These are phyloP conservation scores for Regulus satrapa DNA, from an alignment of 2,113 vertebrate genomes.

Conservation along the genomic window DNA sequence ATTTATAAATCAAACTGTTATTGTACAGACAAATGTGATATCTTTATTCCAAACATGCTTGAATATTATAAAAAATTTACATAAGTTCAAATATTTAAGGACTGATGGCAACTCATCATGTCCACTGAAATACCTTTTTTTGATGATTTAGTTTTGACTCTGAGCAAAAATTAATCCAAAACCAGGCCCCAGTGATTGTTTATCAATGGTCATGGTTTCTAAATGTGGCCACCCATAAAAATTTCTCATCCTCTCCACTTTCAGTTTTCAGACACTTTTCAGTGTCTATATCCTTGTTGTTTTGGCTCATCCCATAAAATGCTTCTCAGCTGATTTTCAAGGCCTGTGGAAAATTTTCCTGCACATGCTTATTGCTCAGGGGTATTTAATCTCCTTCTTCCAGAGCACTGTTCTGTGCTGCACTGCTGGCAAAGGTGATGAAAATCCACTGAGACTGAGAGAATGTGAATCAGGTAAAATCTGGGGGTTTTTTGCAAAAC, in stretches of 20 bases:
- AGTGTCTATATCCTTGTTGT: background rate
- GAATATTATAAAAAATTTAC: background rate
- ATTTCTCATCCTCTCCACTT: background rate
- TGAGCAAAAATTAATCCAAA: background rate
- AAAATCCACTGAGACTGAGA: background rate
- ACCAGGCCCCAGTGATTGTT: background rate
- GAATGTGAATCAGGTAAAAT: background rate
- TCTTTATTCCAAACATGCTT: background rate
- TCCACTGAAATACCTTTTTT: background rate
- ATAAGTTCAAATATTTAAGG: background rate
- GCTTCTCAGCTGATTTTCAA: background rate
- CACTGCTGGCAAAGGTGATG: background rate
- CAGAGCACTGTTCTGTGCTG: background rate
- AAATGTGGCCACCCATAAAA: background rate
- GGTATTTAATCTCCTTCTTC: background rate
- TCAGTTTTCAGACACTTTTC: background rate
- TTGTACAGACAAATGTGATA: background rate
- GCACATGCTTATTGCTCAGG: background rate
- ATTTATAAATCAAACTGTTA: background rate
- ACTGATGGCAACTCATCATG: background rate
- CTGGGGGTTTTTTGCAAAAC: accelerated
- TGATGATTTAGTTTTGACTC: background rate
- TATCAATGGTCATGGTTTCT: background rate
- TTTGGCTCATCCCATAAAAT: background rate
- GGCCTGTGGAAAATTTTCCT: background rate